Evolutionary conservation across 2,888 invertebrate species (phyloP).

Genomic region (Oscheius sp.): DNA sequence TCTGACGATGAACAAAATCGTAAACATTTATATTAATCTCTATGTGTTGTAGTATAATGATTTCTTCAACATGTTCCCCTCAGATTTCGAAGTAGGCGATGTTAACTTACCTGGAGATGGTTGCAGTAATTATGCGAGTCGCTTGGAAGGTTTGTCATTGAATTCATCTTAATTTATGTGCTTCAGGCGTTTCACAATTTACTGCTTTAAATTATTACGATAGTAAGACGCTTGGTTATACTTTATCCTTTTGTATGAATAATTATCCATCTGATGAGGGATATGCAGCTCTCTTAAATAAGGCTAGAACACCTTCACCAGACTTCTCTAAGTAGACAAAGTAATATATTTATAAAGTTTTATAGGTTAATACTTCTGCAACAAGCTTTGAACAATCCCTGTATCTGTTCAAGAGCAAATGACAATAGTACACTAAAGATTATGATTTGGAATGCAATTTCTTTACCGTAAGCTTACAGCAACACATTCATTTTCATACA

Average conservation of each 20-base stretch:
- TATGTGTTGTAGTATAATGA: not conserved
- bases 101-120: not conserved
- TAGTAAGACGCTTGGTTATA: too few relatives aligned
- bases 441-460: not conserved
- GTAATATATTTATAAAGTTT: too few relatives aligned
- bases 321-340: too few relatives aligned
- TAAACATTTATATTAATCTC: not conserved
- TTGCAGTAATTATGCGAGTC: not conserved
- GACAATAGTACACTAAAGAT: not conserved
- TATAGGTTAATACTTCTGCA: too few relatives aligned
- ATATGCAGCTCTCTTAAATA: too few relatives aligned
- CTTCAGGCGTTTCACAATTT: too few relatives aligned
- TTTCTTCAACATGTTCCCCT: slow-evolving; percentile 6
- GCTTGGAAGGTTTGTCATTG: slow-evolving; percentile 9
- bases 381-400: not conserved
- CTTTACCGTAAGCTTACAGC: not conserved
- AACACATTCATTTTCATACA: not conserved
- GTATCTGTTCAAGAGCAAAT: not conserved
- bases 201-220: too few relatives aligned
- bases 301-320: too few relatives aligned
- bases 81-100: slow-evolving; percentile 10
- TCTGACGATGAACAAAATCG: not conserved
- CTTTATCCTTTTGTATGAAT: too few relatives aligned
- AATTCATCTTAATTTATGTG: too few relatives aligned
- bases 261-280: too few relatives aligned